Evolutionary conservation across 2,113 vertebrate genomes (phyloP).

Genomic region (Sakesphorus luctuosus): DNA sequence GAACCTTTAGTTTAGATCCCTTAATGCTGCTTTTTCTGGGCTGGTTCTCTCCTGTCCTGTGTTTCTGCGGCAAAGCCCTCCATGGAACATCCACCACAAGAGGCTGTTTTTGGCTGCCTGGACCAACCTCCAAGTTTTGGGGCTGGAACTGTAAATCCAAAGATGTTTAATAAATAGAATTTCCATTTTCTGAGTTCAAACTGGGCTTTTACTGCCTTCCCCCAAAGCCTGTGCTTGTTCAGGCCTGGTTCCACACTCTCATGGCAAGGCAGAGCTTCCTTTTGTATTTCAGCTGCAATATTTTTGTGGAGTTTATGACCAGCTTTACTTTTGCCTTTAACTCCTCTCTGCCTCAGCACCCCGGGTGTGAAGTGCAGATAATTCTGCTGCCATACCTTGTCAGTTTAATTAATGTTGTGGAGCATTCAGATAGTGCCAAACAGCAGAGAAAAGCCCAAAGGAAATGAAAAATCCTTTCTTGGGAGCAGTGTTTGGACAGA

Average conservation of each 20-base stretch:
- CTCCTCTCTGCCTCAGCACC: not conserved
- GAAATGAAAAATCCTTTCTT: slow-evolving; percentile 63
- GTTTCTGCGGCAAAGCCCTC: accelerated
- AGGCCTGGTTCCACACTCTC: not conserved
- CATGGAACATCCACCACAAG: accelerated
- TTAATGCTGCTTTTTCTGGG: not conserved
- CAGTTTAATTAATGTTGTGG: slow-evolving; percentile 61
- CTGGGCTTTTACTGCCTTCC: not conserved
- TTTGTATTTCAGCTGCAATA: accelerated
- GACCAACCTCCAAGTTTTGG: not conserved
- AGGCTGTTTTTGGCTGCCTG: not conserved
- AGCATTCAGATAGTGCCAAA: slow-evolving; percentile 32
- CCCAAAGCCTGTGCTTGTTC: not conserved
- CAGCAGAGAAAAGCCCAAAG: slow-evolving; percentile 46
- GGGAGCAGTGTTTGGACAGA: slow-evolving; percentile 38
- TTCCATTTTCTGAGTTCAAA: not conserved
- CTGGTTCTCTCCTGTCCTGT: accelerated
- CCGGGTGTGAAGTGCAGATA: slow-evolving; percentile 38
- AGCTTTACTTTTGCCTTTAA: not conserved
- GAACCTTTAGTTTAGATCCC: not conserved
- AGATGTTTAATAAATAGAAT: not conserved
- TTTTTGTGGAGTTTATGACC: not conserved
- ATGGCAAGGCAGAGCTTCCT: not conserved
- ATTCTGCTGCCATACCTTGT: slow-evolving; percentile 34
- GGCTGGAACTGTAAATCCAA: not conserved